These are phyloP conservation scores for Drosophila helvetica DNA, from an alignment of 2,888 invertebrate genomes.

Conservation along the genomic window DNA sequence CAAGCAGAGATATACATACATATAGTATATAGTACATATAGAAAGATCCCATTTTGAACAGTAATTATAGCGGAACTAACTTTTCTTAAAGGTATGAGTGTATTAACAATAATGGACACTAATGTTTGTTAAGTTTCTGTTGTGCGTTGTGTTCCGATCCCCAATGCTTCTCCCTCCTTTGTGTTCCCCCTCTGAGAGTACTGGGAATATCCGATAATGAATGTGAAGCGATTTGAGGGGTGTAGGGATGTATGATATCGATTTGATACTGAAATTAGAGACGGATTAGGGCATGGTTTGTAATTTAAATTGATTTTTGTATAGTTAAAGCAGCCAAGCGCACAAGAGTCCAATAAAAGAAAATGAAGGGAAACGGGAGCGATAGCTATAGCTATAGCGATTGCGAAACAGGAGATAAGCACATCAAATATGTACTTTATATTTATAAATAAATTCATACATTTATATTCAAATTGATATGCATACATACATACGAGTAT, in stretches of 20 bases:
- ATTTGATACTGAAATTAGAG: slow-evolving; percentile 68
- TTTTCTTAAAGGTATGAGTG: slow-evolving; percentile 47
- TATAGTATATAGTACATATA: not conserved
- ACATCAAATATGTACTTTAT: slow-evolving; percentile 43
- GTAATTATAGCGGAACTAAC: slow-evolving; percentile 35
- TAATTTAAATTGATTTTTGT: slow-evolving; percentile 63
- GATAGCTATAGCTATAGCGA: not conserved
- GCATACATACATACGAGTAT: slow-evolving; percentile 43
- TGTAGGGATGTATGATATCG: slow-evolving; percentile 15
- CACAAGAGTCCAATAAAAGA: slow-evolving; percentile 68
- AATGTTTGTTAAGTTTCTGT: slow-evolving; percentile 69
- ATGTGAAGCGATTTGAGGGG: not conserved
- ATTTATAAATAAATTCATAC: slow-evolving; percentile 57
- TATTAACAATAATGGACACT: slow-evolving; percentile 27
- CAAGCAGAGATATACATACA: slow-evolving; percentile 1
- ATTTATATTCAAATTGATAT: slow-evolving; percentile 53
- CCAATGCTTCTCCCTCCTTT: slow-evolving; percentile 1
- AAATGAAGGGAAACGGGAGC: slow-evolving; percentile 5
- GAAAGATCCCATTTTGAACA: slow-evolving; percentile 32
- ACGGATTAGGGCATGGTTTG: slow-evolving; percentile 57
- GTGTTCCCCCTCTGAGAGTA: slow-evolving; percentile 18
- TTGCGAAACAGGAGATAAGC: slow-evolving; percentile 2
- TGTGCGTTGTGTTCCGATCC: slow-evolving; percentile 32
- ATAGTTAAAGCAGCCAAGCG: slow-evolving; percentile 67
- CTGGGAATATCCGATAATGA: slow-evolving; percentile 12